Evolutionary conservation across 2,113 vertebrate species (phyloP).

Genomic region (Psittacara wagleri): DNA sequence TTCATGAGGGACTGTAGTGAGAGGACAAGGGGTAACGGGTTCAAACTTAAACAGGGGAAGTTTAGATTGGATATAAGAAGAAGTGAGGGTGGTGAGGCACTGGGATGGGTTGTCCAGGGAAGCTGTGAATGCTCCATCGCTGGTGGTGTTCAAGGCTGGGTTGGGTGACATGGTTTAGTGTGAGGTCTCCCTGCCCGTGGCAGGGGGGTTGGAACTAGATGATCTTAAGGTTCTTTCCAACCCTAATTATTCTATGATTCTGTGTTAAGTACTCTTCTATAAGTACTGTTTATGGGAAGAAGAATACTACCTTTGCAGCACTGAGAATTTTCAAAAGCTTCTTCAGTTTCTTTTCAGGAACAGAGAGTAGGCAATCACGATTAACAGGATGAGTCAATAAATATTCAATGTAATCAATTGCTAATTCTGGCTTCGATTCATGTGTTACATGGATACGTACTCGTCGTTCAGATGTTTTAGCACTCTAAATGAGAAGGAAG

Average conservation of each 20-base stretch:
- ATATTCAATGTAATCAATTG: conserved; percentile 86
- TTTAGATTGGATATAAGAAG: too few relatives aligned
- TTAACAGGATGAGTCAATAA: conserved; percentile 80
- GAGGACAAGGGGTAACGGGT: too few relatives aligned
- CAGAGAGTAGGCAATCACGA: conserved; percentile 76
- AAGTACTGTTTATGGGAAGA: neutral
- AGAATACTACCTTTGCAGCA: conserved; percentile 79
- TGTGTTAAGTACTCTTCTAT: neutral
- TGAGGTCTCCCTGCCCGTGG: neutral
- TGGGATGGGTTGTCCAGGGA: too few relatives aligned
- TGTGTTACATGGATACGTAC: conserved; percentile 76
- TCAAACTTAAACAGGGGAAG: too few relatives aligned
- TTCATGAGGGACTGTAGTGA: too few relatives aligned
- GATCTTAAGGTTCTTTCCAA: neutral
- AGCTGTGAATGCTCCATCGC: too few relatives aligned
- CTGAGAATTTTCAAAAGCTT: conserved; percentile 80
- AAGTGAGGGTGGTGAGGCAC: too few relatives aligned
- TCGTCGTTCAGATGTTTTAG: conserved; percentile 40
- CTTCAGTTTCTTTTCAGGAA: conserved; percentile 75
- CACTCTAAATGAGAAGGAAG: conserved; percentile 57
- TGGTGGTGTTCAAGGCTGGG: too few relatives aligned
- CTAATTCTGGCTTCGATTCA: conserved; percentile 84
- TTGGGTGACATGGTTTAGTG: too few relatives aligned
- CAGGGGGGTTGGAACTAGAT: neutral
- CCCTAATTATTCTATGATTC: neutral